phyloP scores from a whole-genome alignment of 2,888 invertebrate species.

The Ormyrus pomaceus region DNA sequence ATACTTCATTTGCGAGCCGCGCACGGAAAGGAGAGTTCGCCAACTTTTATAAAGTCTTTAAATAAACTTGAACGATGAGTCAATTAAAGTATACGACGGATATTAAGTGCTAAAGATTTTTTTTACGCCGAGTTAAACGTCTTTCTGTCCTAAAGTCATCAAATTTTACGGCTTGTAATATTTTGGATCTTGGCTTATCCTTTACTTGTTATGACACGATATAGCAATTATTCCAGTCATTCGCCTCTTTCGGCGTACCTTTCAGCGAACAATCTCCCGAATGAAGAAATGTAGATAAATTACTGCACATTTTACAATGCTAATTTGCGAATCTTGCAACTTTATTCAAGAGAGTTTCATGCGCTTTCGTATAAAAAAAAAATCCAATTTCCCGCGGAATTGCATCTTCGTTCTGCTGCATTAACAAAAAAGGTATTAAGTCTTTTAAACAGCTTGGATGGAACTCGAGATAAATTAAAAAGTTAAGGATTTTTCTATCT shows the following conservation, averaged over 20 bases:
- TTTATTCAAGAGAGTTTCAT: no score
- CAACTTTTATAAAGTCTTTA: slow-evolving; percentile 51
- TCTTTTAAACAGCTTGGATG: no score
- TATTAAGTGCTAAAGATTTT: slow-evolving; percentile 50
- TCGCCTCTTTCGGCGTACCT: not conserved
- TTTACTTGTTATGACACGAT: not conserved
- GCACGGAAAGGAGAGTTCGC: slow-evolving; percentile 1
- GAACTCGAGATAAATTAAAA: no score
- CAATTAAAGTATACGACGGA: slow-evolving; percentile 52
- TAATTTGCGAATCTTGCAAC: no score
- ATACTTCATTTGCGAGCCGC: slow-evolving; percentile 27
- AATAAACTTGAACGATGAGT: slow-evolving; percentile 55
- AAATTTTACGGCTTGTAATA: slow-evolving; percentile 45
- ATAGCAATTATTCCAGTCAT: not conserved
- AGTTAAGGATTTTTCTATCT: no score
- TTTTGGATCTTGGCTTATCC: slow-evolving; percentile 24
- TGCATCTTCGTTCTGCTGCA: no score
- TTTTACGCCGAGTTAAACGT: slow-evolving; percentile 14
- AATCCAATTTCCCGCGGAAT: no score
- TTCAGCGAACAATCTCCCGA: no score
- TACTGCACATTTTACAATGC: no score
- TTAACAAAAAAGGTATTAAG: no score
- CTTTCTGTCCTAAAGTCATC: slow-evolving; percentile 34
- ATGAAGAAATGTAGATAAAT: no score
- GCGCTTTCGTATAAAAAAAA: no score